Conservation (phyloP, 2,113 vertebrate genomes). For the Sinocyclocheilus maitianheensis region DNA sequence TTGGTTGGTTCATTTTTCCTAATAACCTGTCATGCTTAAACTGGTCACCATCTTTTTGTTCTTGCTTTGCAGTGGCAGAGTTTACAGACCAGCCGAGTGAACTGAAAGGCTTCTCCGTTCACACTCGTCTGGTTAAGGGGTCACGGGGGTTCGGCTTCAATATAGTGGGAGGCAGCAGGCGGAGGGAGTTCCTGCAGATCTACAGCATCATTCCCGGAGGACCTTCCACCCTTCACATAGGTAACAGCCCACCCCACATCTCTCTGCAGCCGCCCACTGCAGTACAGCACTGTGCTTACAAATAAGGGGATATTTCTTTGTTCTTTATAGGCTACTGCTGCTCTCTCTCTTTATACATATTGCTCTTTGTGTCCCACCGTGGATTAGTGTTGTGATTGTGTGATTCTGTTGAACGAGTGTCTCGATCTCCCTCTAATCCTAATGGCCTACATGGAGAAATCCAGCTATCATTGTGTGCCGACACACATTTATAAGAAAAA, state of each 20-base stretch:
- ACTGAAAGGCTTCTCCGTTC: slow-evolving; percentile 74
- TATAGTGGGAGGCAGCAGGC: slow-evolving; percentile 36
- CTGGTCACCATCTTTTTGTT: not conserved
- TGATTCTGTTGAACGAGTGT: slow-evolving; percentile 36
- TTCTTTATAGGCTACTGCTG: not conserved
- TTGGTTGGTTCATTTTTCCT: not conserved
- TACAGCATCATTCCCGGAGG: slow-evolving; percentile 79
- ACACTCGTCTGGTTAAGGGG: slow-evolving; percentile 74
- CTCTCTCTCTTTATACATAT: no score
- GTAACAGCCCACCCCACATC: slow-evolving; percentile 53
- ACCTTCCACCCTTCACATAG: slow-evolving; percentile 74
- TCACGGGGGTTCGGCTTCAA: slow-evolving; percentile 78
- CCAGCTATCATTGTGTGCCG: slow-evolving; percentile 26
- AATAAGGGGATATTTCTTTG: not conserved
- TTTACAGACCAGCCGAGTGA: slow-evolving; percentile 77
- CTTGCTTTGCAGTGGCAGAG: slow-evolving; percentile 58
- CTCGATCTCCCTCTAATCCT: slow-evolving; percentile 51
- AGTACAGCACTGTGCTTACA: not conserved
- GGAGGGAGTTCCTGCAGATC: slow-evolving; percentile 77
- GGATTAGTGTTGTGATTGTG: slow-evolving; percentile 23
- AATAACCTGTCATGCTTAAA: not conserved
- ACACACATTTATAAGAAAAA: not conserved
- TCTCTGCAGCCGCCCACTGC: not conserved
- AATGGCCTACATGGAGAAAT: slow-evolving; percentile 51
- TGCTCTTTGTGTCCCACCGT: slow-evolving; percentile 7